Conservation (phyloP, 2,888 invertebrate genomes). For the Marasmarcha lunaedactyla region DNA sequence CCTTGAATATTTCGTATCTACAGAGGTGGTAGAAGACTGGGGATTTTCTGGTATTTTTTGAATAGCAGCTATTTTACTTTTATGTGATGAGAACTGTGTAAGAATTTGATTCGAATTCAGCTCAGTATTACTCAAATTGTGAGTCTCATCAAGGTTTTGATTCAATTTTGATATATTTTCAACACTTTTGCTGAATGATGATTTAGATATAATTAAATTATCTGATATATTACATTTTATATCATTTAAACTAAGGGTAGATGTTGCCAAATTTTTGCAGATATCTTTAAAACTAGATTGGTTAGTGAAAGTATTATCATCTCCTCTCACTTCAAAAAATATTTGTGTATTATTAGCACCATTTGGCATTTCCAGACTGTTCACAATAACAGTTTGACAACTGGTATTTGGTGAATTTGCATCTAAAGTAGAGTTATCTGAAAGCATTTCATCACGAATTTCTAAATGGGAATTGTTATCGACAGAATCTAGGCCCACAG, state of each 20-base stretch:
- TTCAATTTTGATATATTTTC: slow-evolving; percentile 37
- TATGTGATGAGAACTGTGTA: slow-evolving; percentile 38
- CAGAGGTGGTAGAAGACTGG: neutral
- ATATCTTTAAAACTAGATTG: slow-evolving; percentile 13
- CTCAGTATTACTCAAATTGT: slow-evolving; percentile 26
- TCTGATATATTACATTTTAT: slow-evolving; percentile 16
- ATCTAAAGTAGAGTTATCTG: too few relatives aligned
- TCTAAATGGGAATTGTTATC: too few relatives aligned
- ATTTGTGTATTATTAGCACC: slow-evolving; percentile 4
- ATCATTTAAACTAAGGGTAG: slow-evolving; percentile 42
- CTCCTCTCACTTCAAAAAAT: neutral
- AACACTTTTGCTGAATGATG: slow-evolving; percentile 39
- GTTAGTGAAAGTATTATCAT: slow-evolving; percentile 4
- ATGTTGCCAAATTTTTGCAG: slow-evolving; percentile 28
- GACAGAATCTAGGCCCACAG: too few relatives aligned
- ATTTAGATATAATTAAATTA: slow-evolving; percentile 23
- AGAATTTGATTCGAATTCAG: slow-evolving; percentile 41
- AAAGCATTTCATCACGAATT: too few relatives aligned
- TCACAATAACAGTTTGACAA: neutral
- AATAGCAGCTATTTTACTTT: slow-evolving; percentile 37
- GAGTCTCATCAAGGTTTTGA: slow-evolving; percentile 14
- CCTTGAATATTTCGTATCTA: slow-evolving; percentile 31
- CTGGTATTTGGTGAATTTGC: too few relatives aligned
- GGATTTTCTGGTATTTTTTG: slow-evolving; percentile 40
- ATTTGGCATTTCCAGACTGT: slow-evolving; percentile 5